phyloP scores from a whole-genome alignment of 2,113 vertebrate genomes.

The Theristicus caerulescens region DNA sequence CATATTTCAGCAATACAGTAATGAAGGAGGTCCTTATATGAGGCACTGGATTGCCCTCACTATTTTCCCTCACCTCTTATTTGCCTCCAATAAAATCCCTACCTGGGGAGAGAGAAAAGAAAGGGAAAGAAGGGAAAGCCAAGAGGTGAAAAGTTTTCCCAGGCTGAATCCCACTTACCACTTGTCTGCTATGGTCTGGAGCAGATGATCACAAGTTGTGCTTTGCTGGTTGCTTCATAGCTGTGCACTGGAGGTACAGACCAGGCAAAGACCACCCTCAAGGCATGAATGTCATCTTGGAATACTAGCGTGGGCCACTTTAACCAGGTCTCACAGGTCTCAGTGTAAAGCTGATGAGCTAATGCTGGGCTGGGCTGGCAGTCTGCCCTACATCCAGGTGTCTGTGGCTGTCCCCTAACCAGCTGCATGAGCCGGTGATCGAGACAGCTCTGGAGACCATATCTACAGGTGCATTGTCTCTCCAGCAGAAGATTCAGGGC shows the following conservation, averaged over 20 bases:
- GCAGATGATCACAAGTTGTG: neutral
- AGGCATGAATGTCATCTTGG: accelerated
- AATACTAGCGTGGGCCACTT: neutral
- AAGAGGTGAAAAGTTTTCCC: neutral
- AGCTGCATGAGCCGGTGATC: accelerated
- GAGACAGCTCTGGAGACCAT: neutral
- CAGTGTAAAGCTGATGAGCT: neutral
- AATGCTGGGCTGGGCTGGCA: neutral
- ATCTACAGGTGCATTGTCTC: neutral
- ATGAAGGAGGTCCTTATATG: constrained; percentile 14
- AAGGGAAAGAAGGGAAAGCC: neutral
- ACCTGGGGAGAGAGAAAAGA: neutral
- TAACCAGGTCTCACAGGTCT: neutral
- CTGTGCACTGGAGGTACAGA: neutral
- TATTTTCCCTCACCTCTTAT: neutral
- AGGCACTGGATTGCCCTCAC: neutral
- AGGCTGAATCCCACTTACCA: neutral
- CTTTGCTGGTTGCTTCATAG: neutral
- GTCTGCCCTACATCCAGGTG: neutral
- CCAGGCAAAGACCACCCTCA: neutral
- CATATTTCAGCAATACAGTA: constrained; percentile 21
- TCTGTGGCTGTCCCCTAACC: neutral
- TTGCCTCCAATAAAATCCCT: neutral
- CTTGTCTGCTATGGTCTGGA: neutral
- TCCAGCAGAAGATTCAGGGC: neutral